Evolutionary conservation across 2,888 invertebrate genomes (phyloP).

Genomic region (Osmoderma eremita): DNA sequence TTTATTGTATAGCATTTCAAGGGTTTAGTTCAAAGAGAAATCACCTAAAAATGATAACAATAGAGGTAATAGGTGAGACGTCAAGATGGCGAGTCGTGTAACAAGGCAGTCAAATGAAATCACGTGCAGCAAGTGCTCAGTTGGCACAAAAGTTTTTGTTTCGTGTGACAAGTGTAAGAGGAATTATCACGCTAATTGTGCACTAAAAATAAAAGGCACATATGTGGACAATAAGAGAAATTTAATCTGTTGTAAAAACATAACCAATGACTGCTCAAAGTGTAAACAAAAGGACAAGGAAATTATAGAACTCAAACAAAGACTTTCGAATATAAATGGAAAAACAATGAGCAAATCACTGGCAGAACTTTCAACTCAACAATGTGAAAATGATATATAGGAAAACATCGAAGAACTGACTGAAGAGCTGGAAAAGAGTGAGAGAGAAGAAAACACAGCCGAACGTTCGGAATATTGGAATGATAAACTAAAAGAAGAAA

Average conservation of each 20-base stretch:
- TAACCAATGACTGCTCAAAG: not conserved
- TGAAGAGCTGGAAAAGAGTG: not conserved
- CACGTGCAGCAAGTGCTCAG: not conserved
- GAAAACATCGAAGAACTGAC: not conserved
- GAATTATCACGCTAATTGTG: not conserved
- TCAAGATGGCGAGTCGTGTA: not conserved
- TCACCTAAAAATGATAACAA: too few relatives aligned
- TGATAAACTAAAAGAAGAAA: not conserved
- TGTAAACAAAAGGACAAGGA: not conserved
- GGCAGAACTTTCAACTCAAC: not conserved
- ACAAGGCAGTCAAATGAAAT: not conserved
- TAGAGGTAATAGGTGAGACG: too few relatives aligned
- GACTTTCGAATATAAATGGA: not conserved
- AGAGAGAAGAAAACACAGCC: not conserved
- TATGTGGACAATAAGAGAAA: not conserved
- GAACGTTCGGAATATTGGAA: too few relatives aligned
- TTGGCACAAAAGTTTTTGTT: not conserved
- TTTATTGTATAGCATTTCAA: too few relatives aligned
- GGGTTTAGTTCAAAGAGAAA: too few relatives aligned
- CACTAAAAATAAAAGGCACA: not conserved
- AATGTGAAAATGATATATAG: not conserved
- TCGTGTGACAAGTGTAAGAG: conserved; percentile 1
- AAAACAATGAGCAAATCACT: not conserved
- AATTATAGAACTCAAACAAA: not conserved
- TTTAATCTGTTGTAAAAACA: not conserved